Evolutionary conservation across 2,113 vertebrate species (phyloP).

Genomic region (Sander vitreus): DNA sequence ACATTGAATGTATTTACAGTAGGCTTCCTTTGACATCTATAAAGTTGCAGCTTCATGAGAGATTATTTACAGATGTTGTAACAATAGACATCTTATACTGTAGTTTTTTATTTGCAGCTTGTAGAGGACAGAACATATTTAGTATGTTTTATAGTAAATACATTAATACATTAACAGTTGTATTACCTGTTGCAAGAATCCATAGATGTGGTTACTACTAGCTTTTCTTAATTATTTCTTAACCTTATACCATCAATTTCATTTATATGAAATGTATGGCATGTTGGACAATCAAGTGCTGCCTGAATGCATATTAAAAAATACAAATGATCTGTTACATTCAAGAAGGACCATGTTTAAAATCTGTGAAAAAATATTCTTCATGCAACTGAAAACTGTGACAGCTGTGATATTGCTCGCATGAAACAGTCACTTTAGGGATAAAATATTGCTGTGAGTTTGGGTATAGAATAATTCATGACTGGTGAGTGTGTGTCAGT

Average conservation of each 20-base stretch:
- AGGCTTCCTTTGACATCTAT: not conserved
- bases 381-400: not conserved
- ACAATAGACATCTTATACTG: not conserved
- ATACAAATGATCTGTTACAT: not conserved
- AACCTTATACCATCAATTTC: not conserved
- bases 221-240: not conserved
- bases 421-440: constrained; percentile 43
- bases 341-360: not conserved
- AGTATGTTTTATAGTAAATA: not conserved
- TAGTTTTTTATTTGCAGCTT: not conserved
- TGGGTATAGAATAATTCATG: constrained; percentile 43
- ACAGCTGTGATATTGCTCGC: constrained; percentile 10
- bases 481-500: constrained; percentile 3
- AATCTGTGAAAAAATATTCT: not conserved
- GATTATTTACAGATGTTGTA: not conserved
- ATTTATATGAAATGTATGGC: not conserved
- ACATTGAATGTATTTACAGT: not conserved
- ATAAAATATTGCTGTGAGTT: constrained; percentile 28
- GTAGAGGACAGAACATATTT: not conserved
- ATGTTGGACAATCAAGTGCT: not conserved
- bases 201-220: not conserved
- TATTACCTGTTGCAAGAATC: not conserved
- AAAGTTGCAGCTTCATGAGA: not conserved
- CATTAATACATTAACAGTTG: not conserved
- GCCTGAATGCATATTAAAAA: not conserved